Conservation (phyloP, 1,140 invertebrate species). For the Heliconius melpomene region DNA sequence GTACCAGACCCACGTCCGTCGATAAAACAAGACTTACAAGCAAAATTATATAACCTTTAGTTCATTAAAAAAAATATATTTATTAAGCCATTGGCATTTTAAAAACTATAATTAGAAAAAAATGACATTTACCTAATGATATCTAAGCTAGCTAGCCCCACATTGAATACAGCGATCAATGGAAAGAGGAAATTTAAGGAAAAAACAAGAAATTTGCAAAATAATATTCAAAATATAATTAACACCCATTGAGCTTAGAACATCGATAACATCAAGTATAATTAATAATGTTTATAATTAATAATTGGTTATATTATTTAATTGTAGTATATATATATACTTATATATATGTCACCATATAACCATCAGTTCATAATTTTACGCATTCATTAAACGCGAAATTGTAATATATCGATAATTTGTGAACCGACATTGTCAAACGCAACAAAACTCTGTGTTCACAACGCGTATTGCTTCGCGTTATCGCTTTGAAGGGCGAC, state of each 20-base stretch:
- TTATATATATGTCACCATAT: no score
- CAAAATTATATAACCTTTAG: background rate
- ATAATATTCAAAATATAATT: constrained; percentile 3
- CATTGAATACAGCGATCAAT: background rate
- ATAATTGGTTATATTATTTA: constrained; percentile 19
- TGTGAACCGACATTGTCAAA: no score
- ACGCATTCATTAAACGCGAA: no score
- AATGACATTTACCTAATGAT: background rate
- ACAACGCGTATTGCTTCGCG: no score
- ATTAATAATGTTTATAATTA: constrained; percentile 12
- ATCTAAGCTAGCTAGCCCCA: constrained; percentile 8
- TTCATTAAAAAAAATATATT: background rate
- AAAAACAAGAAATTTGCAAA: background rate
- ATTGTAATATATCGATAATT: no score
- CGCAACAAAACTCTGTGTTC: no score
- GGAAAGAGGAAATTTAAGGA: background rate
- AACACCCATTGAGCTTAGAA: constrained; percentile 28
- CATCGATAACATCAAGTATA: constrained; percentile 21
- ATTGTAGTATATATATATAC: constrained; percentile 8
- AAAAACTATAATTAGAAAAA: background rate
- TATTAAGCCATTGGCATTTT: background rate
- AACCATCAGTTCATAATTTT: no score
- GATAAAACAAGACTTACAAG: background rate
- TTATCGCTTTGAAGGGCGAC: no score
- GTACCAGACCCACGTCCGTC: background rate